Conservation (phyloP, 2,113 vertebrate species). For the Hiodon tergisus region DNA sequence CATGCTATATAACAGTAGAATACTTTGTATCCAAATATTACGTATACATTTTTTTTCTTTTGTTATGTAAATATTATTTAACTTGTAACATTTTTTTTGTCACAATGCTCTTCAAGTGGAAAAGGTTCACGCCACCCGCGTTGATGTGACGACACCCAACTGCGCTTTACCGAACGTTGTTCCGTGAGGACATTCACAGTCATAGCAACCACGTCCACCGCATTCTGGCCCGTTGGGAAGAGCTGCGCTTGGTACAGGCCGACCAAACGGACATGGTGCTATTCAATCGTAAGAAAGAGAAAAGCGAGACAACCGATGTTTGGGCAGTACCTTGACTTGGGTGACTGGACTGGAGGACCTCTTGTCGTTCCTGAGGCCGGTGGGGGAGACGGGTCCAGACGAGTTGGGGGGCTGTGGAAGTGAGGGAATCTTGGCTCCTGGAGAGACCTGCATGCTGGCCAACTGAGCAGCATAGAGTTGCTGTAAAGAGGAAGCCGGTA, state of each 20-base stretch:
- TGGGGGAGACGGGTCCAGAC: slow-evolving; percentile 79
- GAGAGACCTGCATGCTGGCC: slow-evolving; percentile 94
- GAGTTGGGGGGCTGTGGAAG: slow-evolving; percentile 81
- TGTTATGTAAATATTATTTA: neutral
- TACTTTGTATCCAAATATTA: neutral
- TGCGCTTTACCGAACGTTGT: neutral
- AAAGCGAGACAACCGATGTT: too few relatives aligned
- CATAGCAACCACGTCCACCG: neutral
- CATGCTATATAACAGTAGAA: slow-evolving; percentile 42
- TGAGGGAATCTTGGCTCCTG: slow-evolving; percentile 86
- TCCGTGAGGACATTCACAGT: neutral
- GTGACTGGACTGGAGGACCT: slow-evolving; percentile 80
- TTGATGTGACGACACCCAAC: neutral
- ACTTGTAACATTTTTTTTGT: neutral
- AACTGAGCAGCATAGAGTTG: slow-evolving; percentile 93
- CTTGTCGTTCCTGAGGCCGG: slow-evolving; percentile 85
- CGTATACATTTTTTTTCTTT: neutral
- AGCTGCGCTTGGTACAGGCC: neutral
- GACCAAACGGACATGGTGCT: too few relatives aligned
- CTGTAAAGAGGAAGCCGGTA: slow-evolving; percentile 63
- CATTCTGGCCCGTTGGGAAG: slow-evolving; percentile 1
- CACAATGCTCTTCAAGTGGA: neutral
- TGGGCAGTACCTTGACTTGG: slow-evolving; percentile 75
- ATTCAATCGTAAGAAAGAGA: too few relatives aligned
- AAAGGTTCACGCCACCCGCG: neutral